Percentiles rank a stretch among this genome's conserved stretches.
Evolutionary conservation across 2,797 vertebrate species (phyloP).

Genomic region (Periophthalmus magnuspinnatus): DNA sequence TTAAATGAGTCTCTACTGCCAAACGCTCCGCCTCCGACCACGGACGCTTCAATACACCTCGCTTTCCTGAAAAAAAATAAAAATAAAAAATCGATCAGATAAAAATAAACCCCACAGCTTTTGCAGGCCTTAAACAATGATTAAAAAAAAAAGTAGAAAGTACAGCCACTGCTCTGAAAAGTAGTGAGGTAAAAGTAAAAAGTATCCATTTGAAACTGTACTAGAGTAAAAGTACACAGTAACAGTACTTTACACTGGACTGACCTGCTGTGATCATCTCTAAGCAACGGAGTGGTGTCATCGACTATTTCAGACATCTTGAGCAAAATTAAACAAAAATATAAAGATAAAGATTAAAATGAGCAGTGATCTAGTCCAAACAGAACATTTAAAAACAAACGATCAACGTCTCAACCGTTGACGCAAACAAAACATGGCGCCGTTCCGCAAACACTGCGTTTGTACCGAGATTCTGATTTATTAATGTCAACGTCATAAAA

Average conservation of each 20-base stretch:
- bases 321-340: not conserved
- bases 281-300: slow-evolving; percentile 68
- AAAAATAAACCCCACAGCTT: no score
- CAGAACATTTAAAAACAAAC: not conserved
- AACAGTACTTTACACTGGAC: slow-evolving; percentile 43
- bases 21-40: slow-evolving; percentile 82
- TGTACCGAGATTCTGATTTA: not conserved
- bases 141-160: no score
- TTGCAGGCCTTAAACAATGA: no score
- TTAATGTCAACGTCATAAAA: not conserved
- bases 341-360: not conserved
- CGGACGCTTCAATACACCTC: slow-evolving; percentile 80
- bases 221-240: no score
- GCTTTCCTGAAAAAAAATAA: slow-evolving; percentile 68
- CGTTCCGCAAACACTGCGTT: not conserved
- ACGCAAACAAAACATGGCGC: not conserved
- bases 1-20: slow-evolving; percentile 81
- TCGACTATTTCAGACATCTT: slow-evolving; percentile 67
- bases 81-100: no score
- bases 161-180: no score
- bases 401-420: not conserved
- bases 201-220: no score
- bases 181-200: no score
- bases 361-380: not conserved
- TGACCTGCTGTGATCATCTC: slow-evolving; percentile 71